Conservation (phyloP, 2,888 invertebrate genomes). For the Listrodromus nycthemerus region DNA sequence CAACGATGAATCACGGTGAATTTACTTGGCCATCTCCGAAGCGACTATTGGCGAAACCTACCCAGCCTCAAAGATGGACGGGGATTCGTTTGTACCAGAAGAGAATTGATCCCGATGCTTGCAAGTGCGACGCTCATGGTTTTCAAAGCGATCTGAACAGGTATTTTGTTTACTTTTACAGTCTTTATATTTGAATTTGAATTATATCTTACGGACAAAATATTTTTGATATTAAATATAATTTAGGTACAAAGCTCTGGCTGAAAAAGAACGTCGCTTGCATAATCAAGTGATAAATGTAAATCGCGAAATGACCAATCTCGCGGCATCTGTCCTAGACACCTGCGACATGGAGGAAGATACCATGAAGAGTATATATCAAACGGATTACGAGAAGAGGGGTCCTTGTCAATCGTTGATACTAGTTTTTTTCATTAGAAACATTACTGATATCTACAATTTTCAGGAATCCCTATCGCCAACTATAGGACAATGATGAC, state of each 20-base stretch:
- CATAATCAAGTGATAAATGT: slow-evolving; percentile 86
- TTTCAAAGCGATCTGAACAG: slow-evolving; percentile 87
- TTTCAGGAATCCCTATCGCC: slow-evolving; percentile 85
- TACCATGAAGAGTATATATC: slow-evolving; percentile 88
- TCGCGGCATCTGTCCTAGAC: slow-evolving; percentile 85
- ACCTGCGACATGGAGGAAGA: slow-evolving; percentile 88
- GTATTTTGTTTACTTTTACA: slow-evolving; percentile 50
- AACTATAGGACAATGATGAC: slow-evolving; percentile 87
- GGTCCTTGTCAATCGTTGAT: slow-evolving; percentile 79
- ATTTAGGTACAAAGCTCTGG: slow-evolving; percentile 86
- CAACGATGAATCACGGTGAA: slow-evolving; percentile 85
- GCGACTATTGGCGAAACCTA: slow-evolving; percentile 87
- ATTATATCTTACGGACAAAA: background rate
- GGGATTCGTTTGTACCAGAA: slow-evolving; percentile 85
- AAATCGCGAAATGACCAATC: slow-evolving; percentile 84
- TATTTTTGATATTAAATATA: background rate
- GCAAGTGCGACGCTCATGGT: slow-evolving; percentile 88
- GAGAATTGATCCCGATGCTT: slow-evolving; percentile 87
- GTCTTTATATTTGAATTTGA: no score
- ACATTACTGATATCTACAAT: background rate
- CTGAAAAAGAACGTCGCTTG: slow-evolving; percentile 87
- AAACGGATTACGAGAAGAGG: slow-evolving; percentile 87
- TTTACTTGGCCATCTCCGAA: slow-evolving; percentile 88
- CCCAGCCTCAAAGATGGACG: slow-evolving; percentile 87
- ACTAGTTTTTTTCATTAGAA: background rate